Percentiles rank a stretch among this genome's conserved stretches.
These are phyloP conservation scores for Oreochromis spilurus DNA, from an alignment of 2,113 vertebrate genomes.

Conservation along the genomic window DNA sequence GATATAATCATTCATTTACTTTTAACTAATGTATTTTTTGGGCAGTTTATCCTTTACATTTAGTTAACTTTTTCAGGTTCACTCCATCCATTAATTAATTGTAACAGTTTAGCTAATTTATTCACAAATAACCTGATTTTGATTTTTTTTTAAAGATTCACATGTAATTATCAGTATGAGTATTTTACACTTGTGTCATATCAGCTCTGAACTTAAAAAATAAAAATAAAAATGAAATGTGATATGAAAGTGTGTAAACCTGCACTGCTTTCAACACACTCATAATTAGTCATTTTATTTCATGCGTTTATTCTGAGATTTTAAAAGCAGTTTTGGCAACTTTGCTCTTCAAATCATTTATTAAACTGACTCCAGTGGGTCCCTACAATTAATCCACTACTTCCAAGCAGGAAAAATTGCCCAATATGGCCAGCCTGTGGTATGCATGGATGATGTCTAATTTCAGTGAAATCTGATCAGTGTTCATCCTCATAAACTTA, in stretches of 20 bases:
- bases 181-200: background rate
- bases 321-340: background rate
- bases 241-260: background rate
- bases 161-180: background rate
- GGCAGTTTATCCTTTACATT: background rate
- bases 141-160: background rate
- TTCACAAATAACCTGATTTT: background rate
- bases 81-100: background rate
- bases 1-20: background rate
- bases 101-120: background rate
- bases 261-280: background rate
- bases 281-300: background rate
- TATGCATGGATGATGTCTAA: background rate
- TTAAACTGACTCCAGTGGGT: background rate
- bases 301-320: background rate
- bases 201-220: background rate
- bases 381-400: background rate
- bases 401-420: background rate
- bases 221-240: background rate
- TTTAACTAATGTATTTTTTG: background rate
- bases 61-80: background rate
- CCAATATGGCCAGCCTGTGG: background rate
- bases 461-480: constrained; percentile 4
- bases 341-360: background rate
- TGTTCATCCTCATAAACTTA: constrained; percentile 22